These are phyloP conservation scores for Dipodomys merriami DNA, from an alignment of 2,113 vertebrate species.

Conservation along the genomic window DNA sequence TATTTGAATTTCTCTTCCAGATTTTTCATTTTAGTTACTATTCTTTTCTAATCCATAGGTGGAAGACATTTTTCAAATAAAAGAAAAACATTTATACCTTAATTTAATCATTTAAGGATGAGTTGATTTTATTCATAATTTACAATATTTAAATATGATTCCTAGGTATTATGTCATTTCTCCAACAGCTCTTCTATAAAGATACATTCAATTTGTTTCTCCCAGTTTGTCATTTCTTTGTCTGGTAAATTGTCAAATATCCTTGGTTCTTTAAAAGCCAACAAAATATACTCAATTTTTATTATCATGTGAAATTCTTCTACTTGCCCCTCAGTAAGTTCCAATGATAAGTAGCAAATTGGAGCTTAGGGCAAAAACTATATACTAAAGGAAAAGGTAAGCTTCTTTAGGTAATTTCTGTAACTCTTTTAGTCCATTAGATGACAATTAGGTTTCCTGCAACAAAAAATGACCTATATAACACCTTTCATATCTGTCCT, in stretches of 20 bases:
- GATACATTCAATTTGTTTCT: conserved; percentile 12
- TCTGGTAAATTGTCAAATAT: not conserved
- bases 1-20: not conserved
- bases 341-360: not conserved
- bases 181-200: not conserved
- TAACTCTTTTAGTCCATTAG: not conserved
- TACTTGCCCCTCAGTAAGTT: not conserved
- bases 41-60: not conserved
- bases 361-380: not conserved
- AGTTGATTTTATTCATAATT: not conserved
- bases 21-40: not conserved
- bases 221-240: not conserved
- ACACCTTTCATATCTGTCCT: not conserved
- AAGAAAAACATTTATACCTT: not conserved
- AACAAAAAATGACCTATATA: not conserved
- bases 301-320: not conserved
- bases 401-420: not conserved
- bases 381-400: not conserved
- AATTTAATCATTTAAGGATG: not conserved
- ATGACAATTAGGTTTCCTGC: not conserved
- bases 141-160: not conserved
- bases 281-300: not conserved
- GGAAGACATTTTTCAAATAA: not conserved
- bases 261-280: not conserved
- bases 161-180: not conserved